Evolutionary conservation across 23 tunicate genomes (phyloP), one percentile per base, ranked within the genome.

Genomic region (Corella eumyota): DNA sequence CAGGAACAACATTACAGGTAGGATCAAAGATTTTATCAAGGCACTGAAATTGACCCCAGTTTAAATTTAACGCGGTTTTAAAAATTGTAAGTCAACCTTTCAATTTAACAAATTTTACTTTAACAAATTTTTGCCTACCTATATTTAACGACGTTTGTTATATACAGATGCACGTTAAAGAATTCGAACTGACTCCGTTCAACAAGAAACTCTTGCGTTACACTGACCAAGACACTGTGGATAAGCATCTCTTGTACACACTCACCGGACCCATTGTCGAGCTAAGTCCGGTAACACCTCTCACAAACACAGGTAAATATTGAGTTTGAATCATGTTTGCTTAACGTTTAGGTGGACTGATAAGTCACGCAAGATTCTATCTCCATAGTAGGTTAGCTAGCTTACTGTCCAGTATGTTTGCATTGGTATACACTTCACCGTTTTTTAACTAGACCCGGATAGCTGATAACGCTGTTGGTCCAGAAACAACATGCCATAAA

Each of bases 161-260:
- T n/a, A n/a, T n/a, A 7, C 68, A 86, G 96, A 79, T 88, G 88
- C 62, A 79, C 44, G 96, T 88, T 5, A 38, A 71, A 4, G 96
- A 88, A 46, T 88, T 67, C 58, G 81, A 88, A 46, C 58, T 78
- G 44, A 88, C 96, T 38, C 72, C 96, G 2, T 61, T 88, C 35
- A 77, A 67, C 17, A 52, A 67, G 45, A 45, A 27, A 25, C 31
- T 79, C 27, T 56, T 88, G 34, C 67, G 88, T 30, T 88, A 88
- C 46, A 78, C 96, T 1, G 96, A 88, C 50, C 60, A 58, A 61
- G 96, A 88, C 54, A 78, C 96, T 2, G 52, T 73, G 48, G 76
- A 88, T 47, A 73, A 85, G 66, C 73, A 88, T 38, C 52, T 88
- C 13, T 64, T 79, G 23, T 88, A 88, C 81, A 79, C 71, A 30